phyloP scores from a whole-genome alignment of 2,888 invertebrate species.

The Heliconius ismenius region DNA sequence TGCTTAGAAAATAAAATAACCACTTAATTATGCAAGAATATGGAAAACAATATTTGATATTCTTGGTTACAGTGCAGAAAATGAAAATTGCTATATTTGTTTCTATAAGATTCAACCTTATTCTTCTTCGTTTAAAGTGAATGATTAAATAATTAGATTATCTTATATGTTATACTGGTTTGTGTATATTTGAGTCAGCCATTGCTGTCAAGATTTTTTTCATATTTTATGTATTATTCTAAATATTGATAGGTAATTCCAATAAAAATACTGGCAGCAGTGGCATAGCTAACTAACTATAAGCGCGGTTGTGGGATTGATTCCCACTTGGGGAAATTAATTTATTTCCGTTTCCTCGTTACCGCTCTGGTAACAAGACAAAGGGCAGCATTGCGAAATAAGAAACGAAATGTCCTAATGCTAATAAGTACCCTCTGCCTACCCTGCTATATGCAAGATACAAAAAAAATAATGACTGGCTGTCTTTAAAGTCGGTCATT shows the following conservation, averaged over 20 bases:
- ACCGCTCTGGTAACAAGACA: neutral
- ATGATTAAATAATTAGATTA: neutral
- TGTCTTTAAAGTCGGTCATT: too few species aligned
- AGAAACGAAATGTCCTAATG: too few species aligned
- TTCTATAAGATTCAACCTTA: neutral
- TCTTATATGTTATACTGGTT: neutral
- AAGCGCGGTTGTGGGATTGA: neutral
- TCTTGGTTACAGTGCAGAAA: neutral
- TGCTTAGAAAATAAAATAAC: too few species aligned
- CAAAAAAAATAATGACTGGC: too few species aligned
- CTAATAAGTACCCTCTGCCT: too few species aligned
- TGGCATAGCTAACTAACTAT: neutral
- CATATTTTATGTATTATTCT: neutral
- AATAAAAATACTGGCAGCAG: neutral
- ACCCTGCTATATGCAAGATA: too few species aligned
- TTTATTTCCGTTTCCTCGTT: neutral
- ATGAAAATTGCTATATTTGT: neutral
- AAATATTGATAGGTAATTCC: neutral
- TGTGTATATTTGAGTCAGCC: conserved; percentile 4
- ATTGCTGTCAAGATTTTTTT: neutral
- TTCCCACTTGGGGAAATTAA: neutral
- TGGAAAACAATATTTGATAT: too few species aligned
- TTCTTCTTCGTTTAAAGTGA: neutral
- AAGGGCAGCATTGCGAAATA: neutral
- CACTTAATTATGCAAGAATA: too few species aligned